Percentiles rank a stretch among this genome's conserved stretches.
phyloP scores from a whole-genome alignment of 2,113 vertebrate species.

The Riparia riparia region DNA sequence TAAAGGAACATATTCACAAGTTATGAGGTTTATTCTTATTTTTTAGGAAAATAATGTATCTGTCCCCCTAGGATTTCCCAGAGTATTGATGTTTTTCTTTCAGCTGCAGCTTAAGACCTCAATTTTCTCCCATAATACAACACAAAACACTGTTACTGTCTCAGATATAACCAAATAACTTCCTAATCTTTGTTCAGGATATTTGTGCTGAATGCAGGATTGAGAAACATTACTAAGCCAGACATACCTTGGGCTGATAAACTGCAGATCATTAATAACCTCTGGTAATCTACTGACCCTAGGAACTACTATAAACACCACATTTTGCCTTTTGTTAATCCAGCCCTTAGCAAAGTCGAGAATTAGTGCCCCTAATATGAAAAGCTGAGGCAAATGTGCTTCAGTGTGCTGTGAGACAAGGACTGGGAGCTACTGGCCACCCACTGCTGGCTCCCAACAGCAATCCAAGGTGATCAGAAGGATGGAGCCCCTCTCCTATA shows the following conservation, averaged over 20 bases:
- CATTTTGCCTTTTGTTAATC: background rate
- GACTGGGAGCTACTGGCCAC: background rate
- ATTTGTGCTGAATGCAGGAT: background rate
- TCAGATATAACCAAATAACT: background rate
- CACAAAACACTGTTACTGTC: background rate
- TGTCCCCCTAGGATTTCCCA: background rate
- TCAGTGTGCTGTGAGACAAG: background rate
- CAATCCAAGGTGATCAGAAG: background rate
- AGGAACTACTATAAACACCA: background rate
- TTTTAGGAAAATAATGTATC: background rate
- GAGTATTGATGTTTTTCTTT: background rate
- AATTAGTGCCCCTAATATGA: background rate
- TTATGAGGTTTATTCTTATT: background rate
- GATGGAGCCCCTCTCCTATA: background rate
- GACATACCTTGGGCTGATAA: background rate
- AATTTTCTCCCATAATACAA: background rate
- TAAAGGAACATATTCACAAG: background rate
- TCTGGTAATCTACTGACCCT: background rate
- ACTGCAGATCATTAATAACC: background rate
- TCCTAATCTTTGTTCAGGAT: background rate
- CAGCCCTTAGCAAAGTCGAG: background rate
- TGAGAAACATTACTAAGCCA: background rate
- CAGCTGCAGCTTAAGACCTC: background rate
- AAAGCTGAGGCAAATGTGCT: background rate
- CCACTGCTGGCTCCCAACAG: background rate